Evolutionary conservation across 2,113 vertebrate species (phyloP).

Genomic region (Lipophrys pholis): DNA sequence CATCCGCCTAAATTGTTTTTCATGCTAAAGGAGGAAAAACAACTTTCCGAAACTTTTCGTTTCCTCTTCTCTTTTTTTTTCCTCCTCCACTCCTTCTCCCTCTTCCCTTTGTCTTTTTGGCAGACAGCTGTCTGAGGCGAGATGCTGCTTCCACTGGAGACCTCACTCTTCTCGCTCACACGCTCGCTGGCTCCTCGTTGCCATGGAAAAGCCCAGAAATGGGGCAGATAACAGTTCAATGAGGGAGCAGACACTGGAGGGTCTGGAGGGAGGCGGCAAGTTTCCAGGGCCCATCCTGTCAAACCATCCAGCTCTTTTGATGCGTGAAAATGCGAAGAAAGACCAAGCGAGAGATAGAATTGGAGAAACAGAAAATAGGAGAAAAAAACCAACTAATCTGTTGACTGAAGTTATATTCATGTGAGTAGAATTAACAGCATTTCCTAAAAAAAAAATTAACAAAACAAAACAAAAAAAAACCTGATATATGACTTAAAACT

Average conservation of each 20-base stretch:
- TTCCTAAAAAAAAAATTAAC: neutral
- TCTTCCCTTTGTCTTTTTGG: conserved; percentile 57
- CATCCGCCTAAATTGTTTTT: conserved; percentile 57
- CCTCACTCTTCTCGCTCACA: conserved; percentile 65
- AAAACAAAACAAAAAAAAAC: neutral
- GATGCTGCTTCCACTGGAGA: conserved; percentile 79
- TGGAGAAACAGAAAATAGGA: conserved; percentile 41
- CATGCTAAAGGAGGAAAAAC: conserved; percentile 26
- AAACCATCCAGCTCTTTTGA: conserved; percentile 82
- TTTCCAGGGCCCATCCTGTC: conserved; percentile 80
- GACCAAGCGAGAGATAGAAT: conserved; percentile 36
- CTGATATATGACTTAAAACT: conserved; percentile 23
- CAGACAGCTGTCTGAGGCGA: conserved; percentile 80
- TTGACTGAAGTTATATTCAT: conserved; percentile 57
- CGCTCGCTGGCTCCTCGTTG: conserved; percentile 69
- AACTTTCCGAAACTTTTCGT: conserved; percentile 74
- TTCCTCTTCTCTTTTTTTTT: conserved; percentile 40
- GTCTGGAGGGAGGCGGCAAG: conserved; percentile 72
- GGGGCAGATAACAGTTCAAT: conserved; percentile 82
- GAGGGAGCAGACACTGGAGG: conserved; percentile 74
- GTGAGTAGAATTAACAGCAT: conserved; percentile 18
- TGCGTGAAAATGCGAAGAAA: conserved; percentile 64
- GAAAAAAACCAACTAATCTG: conserved; percentile 46
- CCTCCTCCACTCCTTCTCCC: neutral
- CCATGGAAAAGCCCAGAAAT: conserved; percentile 82